Evolutionary conservation across 1,140 invertebrate genomes (phyloP), one percentile per base, ranked within the genome.

Genomic region (Calliopsis andreniformis): DNA sequence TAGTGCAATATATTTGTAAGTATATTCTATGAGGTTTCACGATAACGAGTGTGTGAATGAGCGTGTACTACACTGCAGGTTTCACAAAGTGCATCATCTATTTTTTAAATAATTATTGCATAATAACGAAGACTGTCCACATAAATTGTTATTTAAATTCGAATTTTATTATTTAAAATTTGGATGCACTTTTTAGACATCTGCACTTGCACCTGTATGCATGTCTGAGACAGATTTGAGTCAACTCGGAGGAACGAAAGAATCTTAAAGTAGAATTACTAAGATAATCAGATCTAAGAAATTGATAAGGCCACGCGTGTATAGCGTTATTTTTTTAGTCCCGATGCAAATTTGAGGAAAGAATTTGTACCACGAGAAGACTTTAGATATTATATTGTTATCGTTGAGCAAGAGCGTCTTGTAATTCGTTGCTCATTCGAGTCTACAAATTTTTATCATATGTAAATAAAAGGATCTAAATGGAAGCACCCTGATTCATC

Each of bases 361-460:
- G 18, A 16, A 69, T 70, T 70, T 69, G 23, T 51, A 62, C 45
- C 47, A 42, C n/a, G 28, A 62, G 10, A 14, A 32, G 10, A 39
- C 64, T 7, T 61, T 43, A 1, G 23, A 18, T 59, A 69, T 39
- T 39, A 39, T 73, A 61, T 32, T 47, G 64, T 82, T 82, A 79
- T 73, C 67, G 45, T 43, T 49, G 76, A 47, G 53, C n/a, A 62
- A 47, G 28, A 23, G 71, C 47, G 18, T 39, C n/a, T n/a, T n/a
- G 42, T 18, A 51, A 16, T 3, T 58, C 61, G 53, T 70, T 78
- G 69, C 72, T 84, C 66, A 49, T 49, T 32, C 25, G 32, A 69
- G 32, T 78, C 80, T 81, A 59, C 47, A 78, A 76, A 81, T 81
- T 84, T 83, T 68, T 82, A 83, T 75, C 47, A 20, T 39, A 61